Conservation (phyloP, 2,113 vertebrate genomes). For the Conger conger region DNA sequence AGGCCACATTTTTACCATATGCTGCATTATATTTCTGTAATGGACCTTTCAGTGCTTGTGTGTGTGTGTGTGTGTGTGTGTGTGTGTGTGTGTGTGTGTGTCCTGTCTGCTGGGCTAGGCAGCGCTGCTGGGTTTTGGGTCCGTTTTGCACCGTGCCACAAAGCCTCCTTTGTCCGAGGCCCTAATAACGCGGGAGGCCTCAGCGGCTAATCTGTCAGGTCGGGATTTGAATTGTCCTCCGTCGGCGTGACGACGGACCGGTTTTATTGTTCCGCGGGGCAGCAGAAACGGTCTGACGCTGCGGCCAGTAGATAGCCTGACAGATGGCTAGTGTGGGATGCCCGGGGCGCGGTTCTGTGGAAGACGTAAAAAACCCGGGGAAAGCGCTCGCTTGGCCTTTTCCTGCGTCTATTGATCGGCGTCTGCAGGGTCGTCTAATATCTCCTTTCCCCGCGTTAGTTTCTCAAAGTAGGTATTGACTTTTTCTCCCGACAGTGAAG, state of each 20-base stretch:
- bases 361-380: not conserved
- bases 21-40: too few relatives aligned
- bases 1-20: too few relatives aligned
- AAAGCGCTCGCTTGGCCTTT: not conserved
- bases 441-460: not conserved
- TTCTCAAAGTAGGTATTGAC: not conserved
- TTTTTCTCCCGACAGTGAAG: not conserved
- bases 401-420: not conserved
- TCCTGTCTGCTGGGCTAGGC: not conserved
- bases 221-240: not conserved
- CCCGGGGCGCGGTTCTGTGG: not conserved
- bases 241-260: not conserved
- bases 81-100: not conserved
- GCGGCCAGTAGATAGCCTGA: not conserved
- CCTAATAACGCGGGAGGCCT: not conserved
- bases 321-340: not conserved
- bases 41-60: too few relatives aligned
- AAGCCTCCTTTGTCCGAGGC: conserved; percentile 21
- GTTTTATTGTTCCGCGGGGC: not conserved
- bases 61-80: not conserved
- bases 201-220: conserved; percentile 15
- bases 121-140: not conserved
- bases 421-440: not conserved
- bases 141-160: not conserved
- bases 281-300: not conserved